phyloP scores from a whole-genome alignment of 2,113 vertebrate genomes.

The Cricetomys ansorgei region DNA sequence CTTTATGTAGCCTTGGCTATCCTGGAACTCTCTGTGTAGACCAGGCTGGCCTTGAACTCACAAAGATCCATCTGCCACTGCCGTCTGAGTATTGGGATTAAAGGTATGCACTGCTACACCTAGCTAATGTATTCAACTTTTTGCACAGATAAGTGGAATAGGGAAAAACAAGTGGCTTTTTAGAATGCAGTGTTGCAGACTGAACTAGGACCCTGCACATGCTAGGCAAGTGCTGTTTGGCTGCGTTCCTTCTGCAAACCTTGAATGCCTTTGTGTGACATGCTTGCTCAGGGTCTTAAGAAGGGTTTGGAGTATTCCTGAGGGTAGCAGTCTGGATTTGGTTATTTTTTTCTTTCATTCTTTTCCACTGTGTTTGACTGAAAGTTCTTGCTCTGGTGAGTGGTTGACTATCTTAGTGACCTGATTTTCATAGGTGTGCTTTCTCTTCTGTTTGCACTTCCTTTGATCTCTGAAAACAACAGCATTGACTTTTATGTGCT shows the following conservation, averaged over 20 bases:
- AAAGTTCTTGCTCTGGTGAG: neutral
- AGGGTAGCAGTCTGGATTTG: neutral
- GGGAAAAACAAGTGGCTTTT: neutral
- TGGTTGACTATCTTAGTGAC: slow-evolving; percentile 16
- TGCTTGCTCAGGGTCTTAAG: neutral
- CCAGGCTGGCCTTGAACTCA: neutral
- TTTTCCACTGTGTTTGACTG: slow-evolving; percentile 21
- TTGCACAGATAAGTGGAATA: neutral
- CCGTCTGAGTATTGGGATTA: neutral
- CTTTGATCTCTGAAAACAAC: slow-evolving; percentile 44
- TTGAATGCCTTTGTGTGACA: neutral
- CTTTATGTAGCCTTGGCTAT: neutral
- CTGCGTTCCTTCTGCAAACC: neutral
- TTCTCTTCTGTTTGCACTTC: slow-evolving; percentile 61
- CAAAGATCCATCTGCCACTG: neutral
- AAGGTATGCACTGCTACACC: neutral
- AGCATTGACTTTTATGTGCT: neutral
- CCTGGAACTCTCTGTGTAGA: too few relatives aligned
- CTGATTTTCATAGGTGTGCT: slow-evolving; percentile 53
- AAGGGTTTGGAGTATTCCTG: neutral
- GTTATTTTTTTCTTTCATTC: neutral
- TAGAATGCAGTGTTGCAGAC: neutral
- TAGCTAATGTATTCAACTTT: neutral
- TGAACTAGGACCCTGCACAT: neutral
- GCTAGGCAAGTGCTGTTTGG: neutral